Evolutionary conservation across 2,888 invertebrate genomes (phyloP), one percentile per base, ranked within the genome.

Genomic region (Neoscelio sp.): DNA sequence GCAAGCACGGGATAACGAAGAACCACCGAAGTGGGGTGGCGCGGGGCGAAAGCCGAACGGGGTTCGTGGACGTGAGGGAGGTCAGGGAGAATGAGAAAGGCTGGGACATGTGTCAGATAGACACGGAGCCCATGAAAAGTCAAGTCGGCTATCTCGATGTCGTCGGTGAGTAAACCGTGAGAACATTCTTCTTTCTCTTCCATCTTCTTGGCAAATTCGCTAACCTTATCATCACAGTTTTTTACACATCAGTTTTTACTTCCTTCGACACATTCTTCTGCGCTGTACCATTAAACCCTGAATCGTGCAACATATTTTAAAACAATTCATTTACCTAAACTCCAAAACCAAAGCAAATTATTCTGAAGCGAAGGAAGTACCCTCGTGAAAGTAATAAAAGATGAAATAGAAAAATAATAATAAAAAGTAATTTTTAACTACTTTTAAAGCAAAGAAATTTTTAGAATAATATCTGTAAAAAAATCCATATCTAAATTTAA

Each of bases 1-100:
- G n/a, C n/a, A n/a, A n/a, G n/a, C 96, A 97, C 92, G 96, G 97
- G 88, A 97, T 97, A 90, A 97, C 97, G 71, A 96, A 97, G 91
- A 97, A 96, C 91, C 96, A 96, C 91, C 93, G 97, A 83, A 95
- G 97, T 89, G 94, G 94, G 84, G 94, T 97, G 83, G 94, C 94
- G 77, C 95, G 94, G 90, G 95, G 95, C 64, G 96, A 96, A 89
- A 93, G 93, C 87, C 94, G 95, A 83, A 95, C 95, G 54, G 97
- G 96, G 96, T 94, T 94, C 84, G 92, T 97, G 78, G 95, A 95
- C 85, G 95, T 97, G 86, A 93, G 94, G 84, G 96, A 96, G 87
- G 95, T 96, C 46, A 93, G 94, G 60, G 94, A 95, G 85, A 91
- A 94, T 4, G 97, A 97, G 91, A 94, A 95, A 38, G 97, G 97